Conservation (phyloP, 1,140 invertebrate species). For the Hylaeus volcanicus region DNA sequence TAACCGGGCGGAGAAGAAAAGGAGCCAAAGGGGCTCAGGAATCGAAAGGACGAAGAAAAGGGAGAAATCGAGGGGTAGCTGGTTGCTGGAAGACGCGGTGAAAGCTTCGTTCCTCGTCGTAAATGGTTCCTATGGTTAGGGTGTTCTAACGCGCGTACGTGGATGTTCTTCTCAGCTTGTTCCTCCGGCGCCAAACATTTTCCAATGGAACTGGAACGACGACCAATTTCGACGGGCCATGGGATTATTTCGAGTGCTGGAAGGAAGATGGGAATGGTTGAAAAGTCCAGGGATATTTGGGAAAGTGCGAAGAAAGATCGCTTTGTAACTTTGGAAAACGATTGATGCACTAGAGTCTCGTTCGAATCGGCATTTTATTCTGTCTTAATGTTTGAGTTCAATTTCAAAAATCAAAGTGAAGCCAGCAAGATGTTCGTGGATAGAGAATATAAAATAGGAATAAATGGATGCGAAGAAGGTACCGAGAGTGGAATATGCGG, state of each 20-base stretch:
- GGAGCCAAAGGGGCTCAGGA: not conserved
- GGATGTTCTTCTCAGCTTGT: slow-evolving; percentile 7
- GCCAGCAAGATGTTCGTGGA: too few species aligned
- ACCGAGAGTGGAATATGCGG: not conserved
- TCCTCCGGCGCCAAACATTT: slow-evolving; percentile 9
- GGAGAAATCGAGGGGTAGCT: not conserved
- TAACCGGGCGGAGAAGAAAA: slow-evolving; percentile 16
- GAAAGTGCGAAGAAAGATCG: not conserved
- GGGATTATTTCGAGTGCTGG: slow-evolving; percentile 30
- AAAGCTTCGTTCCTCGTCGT: slow-evolving; percentile 9
- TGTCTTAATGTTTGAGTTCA: not conserved
- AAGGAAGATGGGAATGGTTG: not conserved
- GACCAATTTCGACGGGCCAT: slow-evolving; percentile 19
- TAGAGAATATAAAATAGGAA: not conserved
- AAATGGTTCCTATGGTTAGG: not conserved
- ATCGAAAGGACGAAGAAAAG: slow-evolving; percentile 11
- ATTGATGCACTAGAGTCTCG: not conserved
- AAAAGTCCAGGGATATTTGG: not conserved
- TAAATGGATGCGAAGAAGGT: not conserved
- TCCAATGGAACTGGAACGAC: slow-evolving; percentile 23
- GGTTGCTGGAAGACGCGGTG: not conserved
- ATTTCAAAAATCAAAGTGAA: too few species aligned
- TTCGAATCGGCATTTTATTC: too few species aligned
- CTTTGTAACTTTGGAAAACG: not conserved
- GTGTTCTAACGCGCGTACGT: slow-evolving; percentile 1